Evolutionary conservation across 2,797 vertebrate species (phyloP).

Genomic region (Tapera naevia): DNA sequence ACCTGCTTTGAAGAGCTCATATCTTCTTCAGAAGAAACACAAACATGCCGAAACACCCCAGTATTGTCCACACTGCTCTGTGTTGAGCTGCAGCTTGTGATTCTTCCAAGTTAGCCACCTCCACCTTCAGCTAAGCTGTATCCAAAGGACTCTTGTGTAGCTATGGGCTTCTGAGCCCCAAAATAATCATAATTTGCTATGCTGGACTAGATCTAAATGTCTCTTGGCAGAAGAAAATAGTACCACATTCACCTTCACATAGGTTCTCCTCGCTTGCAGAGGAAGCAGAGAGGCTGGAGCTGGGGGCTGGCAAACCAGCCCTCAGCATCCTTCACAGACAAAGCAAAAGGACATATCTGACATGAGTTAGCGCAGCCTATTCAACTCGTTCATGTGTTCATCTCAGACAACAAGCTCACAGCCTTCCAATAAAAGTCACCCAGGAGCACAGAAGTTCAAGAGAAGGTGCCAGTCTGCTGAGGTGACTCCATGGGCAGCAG

Average conservation of each 20-base stretch:
- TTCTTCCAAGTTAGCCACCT: background rate
- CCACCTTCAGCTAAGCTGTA: too few species aligned
- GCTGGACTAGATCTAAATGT: background rate
- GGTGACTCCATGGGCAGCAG: fast-evolving
- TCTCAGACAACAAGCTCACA: background rate
- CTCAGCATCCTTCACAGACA: too few species aligned
- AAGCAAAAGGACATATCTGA: too few species aligned
- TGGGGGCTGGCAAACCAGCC: too few species aligned
- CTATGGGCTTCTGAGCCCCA: background rate
- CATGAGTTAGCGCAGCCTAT: background rate
- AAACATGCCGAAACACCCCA: background rate
- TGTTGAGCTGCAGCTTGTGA: background rate
- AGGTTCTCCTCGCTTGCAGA: background rate
- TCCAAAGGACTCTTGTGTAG: background rate
- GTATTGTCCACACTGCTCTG: background rate
- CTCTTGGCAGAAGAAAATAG: background rate
- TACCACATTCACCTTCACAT: background rate
- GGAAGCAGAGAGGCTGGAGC: background rate
- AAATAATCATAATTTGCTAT: background rate
- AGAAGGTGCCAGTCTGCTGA: background rate
- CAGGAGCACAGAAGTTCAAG: background rate
- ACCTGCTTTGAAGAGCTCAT: background rate
- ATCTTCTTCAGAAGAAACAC: background rate
- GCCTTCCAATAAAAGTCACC: background rate
- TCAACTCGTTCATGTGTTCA: background rate